Base-by-base conservation (phyloP, 2,113 vertebrate species). In the Dermatemys mawii region DNA sequence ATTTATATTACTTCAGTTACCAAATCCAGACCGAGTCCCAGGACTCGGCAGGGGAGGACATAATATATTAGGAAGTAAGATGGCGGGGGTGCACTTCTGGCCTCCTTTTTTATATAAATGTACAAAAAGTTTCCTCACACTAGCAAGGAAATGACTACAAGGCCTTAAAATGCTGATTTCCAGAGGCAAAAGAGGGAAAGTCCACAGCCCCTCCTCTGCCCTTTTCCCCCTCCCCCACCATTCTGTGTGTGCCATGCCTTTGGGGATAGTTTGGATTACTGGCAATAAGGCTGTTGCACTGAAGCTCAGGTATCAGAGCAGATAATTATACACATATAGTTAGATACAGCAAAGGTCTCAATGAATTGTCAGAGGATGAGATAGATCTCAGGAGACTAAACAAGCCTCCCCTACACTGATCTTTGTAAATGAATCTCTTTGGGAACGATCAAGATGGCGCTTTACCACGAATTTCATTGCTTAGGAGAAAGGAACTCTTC, bases 1-100 rank as follows among this genome's bases (percentile, higher is more conserved):
- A 98, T 98, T 98, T 98, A 97, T 98, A 98, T 98, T 98, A 98
- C 98, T 98, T 98, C 96, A 97, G 97, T 98, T 98, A 98, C 98
- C 98, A 97, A 98, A 98, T 97, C 97, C 98, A 98, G 98, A 98
- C 98, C 96, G 93, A 97, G 97, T 98, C 97, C 97, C 97, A 89
- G 90, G 93, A 93, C 98, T 98, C 98, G 93, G 98, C 97, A 97
- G 98, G 98, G 98, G 98, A 98, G 97, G 97, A 97, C 97, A 97
- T 98, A 98, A 98, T 98, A 97, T 98, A 98, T 98, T 97, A 98
- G 98, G 98, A 98, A 98, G 98, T 97, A 97, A 98, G 98, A 97
- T 97, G 97, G 95, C 57, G 35, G 92, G 89, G 88, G 93, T 96
- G 97, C 98, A 97, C 96, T 97, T 96, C 97, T 97, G 96, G 98